Evolutionary conservation across 1,140 invertebrate species (phyloP).

Genomic region (Scaptomyza hsui): DNA sequence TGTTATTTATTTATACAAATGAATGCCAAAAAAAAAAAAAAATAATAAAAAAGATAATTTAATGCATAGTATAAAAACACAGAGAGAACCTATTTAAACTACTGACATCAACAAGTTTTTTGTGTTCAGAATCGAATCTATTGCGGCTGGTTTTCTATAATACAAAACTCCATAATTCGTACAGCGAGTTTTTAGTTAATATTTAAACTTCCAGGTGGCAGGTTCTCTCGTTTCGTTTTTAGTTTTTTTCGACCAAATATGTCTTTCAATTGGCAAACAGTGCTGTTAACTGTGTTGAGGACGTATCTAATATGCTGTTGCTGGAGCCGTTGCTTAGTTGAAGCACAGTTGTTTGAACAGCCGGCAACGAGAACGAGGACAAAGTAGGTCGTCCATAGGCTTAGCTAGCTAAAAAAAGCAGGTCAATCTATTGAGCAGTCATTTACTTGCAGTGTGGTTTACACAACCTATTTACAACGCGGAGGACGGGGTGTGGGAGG

Average conservation of each 20-base stretch:
- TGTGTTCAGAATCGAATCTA: slow-evolving; percentile 16
- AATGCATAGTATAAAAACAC: slow-evolving; percentile 24
- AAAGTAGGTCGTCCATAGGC: slow-evolving; percentile 63
- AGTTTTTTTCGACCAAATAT: slow-evolving; percentile 26
- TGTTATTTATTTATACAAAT: slow-evolving; percentile 34
- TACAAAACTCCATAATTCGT: slow-evolving; percentile 14
- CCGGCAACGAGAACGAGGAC: slow-evolving; percentile 37
- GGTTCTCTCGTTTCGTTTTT: slow-evolving; percentile 9
- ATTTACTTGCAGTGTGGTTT: slow-evolving; percentile 54
- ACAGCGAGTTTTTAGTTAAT: slow-evolving; percentile 21
- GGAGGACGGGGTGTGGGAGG: not conserved
- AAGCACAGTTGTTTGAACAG: slow-evolving; percentile 64
- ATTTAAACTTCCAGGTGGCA: slow-evolving; percentile 19
- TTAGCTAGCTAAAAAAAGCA: slow-evolving; percentile 1
- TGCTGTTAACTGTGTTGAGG: slow-evolving; percentile 23
- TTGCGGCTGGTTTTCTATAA: slow-evolving; percentile 21
- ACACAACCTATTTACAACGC: slow-evolving; percentile 29
- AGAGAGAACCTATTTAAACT: slow-evolving; percentile 21
- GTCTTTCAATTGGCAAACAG: slow-evolving; percentile 51
- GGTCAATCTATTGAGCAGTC: slow-evolving; percentile 59
- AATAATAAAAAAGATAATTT: slow-evolving; percentile 25
- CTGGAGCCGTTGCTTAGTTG: slow-evolving; percentile 2
- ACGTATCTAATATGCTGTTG: slow-evolving; percentile 18
- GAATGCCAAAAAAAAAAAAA: slow-evolving; percentile 50
- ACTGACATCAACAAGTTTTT: slow-evolving; percentile 18